phyloP scores from a whole-genome alignment of 2,888 invertebrate species.

The Torymus aiolomorphi region DNA sequence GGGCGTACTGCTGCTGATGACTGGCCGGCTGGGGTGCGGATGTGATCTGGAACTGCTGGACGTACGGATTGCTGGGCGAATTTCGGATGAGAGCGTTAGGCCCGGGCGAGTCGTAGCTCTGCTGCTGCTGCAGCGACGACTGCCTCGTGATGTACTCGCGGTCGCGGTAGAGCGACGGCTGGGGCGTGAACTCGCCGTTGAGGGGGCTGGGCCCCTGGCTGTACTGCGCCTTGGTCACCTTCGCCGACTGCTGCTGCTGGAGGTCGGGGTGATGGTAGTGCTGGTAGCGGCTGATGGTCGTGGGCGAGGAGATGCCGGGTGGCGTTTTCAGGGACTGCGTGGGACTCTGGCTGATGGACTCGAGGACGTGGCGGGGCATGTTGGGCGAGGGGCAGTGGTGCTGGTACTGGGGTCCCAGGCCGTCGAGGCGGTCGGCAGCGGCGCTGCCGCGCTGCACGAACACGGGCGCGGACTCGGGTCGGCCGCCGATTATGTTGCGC shows the following conservation, averaged over 20 bases:
- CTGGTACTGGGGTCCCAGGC: slow-evolving; percentile 29
- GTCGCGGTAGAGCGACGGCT: slow-evolving; percentile 58
- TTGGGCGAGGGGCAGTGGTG: slow-evolving; percentile 67
- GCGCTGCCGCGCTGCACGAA: slow-evolving; percentile 63
- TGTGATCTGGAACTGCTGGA: slow-evolving; percentile 71
- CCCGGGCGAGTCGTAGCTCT: slow-evolving; percentile 17
- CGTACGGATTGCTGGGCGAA: slow-evolving; percentile 62
- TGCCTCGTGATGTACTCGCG: slow-evolving; percentile 66
- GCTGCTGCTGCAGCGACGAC: slow-evolving; percentile 23
- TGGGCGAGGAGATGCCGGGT: slow-evolving; percentile 63
- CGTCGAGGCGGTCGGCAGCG: slow-evolving; percentile 71
- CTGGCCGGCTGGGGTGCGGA: slow-evolving; percentile 64
- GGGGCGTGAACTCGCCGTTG: neutral
- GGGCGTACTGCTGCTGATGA: slow-evolving; percentile 67
- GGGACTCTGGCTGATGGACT: slow-evolving; percentile 73
- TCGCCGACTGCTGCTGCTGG: slow-evolving; percentile 55
- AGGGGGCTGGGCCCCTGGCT: neutral
- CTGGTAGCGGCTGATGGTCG: slow-evolving; percentile 66
- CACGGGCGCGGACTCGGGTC: slow-evolving; percentile 72
- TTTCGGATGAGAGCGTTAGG: slow-evolving; percentile 7
- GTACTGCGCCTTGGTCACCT: slow-evolving; percentile 58
- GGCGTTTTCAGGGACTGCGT: slow-evolving; percentile 70
- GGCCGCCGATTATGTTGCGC: slow-evolving; percentile 72
- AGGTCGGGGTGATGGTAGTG: slow-evolving; percentile 65
- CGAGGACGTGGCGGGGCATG: slow-evolving; percentile 72